Conservation (phyloP, 2,888 invertebrate species). For the Eledona agricola region DNA sequence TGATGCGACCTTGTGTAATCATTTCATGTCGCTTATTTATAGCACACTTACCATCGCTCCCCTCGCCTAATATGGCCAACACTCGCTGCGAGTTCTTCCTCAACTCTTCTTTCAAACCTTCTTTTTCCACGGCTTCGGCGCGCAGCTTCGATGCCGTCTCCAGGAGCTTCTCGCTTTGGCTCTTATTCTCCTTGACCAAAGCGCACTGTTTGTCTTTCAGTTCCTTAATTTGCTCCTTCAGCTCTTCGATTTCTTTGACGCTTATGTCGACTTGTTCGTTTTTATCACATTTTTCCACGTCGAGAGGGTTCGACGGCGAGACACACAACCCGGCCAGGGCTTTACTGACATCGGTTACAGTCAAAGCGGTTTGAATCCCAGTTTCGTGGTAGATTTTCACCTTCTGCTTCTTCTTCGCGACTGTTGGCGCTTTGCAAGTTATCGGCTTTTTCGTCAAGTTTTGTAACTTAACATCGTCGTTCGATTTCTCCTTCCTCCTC, state of each 20-base stretch:
- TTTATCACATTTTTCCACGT: conserved; percentile 54
- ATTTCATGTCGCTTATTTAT: too few species aligned
- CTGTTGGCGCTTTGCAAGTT: conserved; percentile 54
- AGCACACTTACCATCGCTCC: conserved; percentile 66
- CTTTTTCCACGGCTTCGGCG: conserved; percentile 76
- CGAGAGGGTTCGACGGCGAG: conserved; percentile 52
- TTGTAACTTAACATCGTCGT: conserved; percentile 57
- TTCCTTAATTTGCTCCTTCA: conserved; percentile 69
- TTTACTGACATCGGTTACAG: conserved; percentile 76
- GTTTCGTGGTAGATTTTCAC: conserved; percentile 85
- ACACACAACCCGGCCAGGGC: conserved; percentile 71
- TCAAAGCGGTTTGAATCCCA: conserved; percentile 78
- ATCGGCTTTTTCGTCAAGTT: conserved; percentile 42
- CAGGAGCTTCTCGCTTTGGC: conserved; percentile 62
- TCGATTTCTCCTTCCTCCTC: conserved; percentile 72
- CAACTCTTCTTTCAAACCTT: conserved; percentile 77
- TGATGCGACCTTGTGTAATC: conserved; percentile 19
- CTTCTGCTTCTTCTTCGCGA: conserved; percentile 61
- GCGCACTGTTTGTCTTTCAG: conserved; percentile 70
- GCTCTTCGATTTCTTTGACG: conserved; percentile 70
- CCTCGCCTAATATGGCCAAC: conserved; percentile 68
- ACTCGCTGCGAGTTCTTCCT: conserved; percentile 78
- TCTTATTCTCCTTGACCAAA: conserved; percentile 63
- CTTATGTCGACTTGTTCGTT: conserved; percentile 66
- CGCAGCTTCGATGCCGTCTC: conserved; percentile 70